A percentile compares a stretch with the other conserved stretches of the same genome.
Evolutionary conservation across 2,113 vertebrate species (phyloP).

Genomic region (Hipposideros armiger): DNA sequence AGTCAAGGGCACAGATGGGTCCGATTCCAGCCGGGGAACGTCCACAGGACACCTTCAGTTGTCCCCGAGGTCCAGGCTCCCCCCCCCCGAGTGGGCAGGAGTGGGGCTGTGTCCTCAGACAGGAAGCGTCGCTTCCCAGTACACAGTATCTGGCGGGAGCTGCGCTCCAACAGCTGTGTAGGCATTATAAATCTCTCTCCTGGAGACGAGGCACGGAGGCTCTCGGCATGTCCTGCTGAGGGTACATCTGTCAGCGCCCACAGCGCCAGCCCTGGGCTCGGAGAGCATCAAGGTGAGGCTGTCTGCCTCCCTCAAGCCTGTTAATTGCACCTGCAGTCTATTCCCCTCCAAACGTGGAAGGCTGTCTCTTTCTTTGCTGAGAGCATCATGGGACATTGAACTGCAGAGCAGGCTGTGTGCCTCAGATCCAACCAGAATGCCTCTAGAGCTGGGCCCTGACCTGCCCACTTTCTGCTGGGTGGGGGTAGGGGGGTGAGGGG

Average conservation of each 20-base stretch:
- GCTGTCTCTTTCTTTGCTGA: neutral
- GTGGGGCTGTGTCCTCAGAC: neutral
- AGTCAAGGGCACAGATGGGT: neutral
- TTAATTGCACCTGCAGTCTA: neutral
- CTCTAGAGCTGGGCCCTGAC: neutral
- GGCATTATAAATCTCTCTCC: slow-evolving; percentile 53
- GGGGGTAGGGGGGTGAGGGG: no score
- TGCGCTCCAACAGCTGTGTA: neutral
- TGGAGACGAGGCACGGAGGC: neutral
- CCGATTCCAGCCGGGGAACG: neutral
- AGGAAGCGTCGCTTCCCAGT: neutral
- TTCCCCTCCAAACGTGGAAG: neutral
- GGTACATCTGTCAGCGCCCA: slow-evolving; percentile 15
- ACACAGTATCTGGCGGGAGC: neutral
- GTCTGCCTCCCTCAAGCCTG: neutral
- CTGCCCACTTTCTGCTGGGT: neutral
- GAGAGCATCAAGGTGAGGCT: slow-evolving; percentile 11
- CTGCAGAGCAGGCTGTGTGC: neutral
- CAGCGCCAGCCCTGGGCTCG: neutral
- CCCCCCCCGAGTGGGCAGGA: fast-evolving
- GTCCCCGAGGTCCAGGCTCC: neutral
- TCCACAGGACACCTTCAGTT: slow-evolving; percentile 13
- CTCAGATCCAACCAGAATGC: neutral
- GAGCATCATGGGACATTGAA: neutral
- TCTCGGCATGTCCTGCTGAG: fast-evolving